Evolutionary conservation across 2,797 vertebrate species (phyloP).

Genomic region (Notamacropus eugenii): DNA sequence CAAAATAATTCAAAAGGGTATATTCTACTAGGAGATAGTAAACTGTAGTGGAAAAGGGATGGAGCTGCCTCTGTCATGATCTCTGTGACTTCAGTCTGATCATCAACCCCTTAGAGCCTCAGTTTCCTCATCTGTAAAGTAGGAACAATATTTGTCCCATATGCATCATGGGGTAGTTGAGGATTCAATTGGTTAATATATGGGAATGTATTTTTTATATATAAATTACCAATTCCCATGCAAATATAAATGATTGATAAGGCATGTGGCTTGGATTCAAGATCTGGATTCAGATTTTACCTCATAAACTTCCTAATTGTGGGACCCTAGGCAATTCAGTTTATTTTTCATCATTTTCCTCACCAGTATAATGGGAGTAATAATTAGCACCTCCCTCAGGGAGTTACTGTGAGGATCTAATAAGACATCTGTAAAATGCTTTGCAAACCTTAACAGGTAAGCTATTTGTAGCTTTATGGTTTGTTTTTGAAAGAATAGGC

Average conservation of each 20-base stretch:
- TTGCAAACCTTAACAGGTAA: not conserved
- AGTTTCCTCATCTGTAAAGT: not conserved
- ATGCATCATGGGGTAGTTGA: not conserved
- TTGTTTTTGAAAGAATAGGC: not conserved
- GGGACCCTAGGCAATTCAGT: not conserved
- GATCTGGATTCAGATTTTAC: not conserved
- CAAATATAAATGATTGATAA: not conserved
- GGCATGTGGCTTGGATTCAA: not conserved
- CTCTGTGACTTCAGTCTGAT: not conserved
- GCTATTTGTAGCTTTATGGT: not conserved
- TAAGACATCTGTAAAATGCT: not conserved
- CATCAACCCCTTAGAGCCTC: not conserved
- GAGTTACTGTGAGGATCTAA: not conserved
- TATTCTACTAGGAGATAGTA: not conserved
- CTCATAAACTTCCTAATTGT: not conserved
- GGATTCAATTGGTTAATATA: not conserved
- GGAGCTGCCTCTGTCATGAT: not conserved
- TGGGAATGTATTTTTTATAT: not conserved
- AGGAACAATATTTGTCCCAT: not conserved
- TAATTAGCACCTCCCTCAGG: not conserved
- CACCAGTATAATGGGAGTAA: not conserved
- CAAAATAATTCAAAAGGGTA: not conserved
- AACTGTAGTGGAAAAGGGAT: not conserved
- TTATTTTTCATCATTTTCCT: not conserved
- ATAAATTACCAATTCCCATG: not conserved